Conservation (phyloP, 2,797 vertebrate genomes). For the Arnoldichthys spilopterus region DNA sequence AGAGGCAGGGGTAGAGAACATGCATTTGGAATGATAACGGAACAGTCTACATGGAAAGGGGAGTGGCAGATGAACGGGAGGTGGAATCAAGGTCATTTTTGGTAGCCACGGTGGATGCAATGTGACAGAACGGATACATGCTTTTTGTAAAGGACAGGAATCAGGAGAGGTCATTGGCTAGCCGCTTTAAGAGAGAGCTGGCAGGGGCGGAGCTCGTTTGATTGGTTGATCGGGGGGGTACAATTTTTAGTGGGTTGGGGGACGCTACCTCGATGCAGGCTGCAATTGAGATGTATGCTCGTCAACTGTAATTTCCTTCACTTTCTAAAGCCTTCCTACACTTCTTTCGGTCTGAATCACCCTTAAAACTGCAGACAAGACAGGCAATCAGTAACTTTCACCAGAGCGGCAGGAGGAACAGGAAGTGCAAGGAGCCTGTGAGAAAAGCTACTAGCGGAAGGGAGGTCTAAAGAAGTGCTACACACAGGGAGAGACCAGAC, state of each 20-base stretch:
- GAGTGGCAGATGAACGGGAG: conserved; percentile 28
- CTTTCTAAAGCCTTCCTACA: conserved; percentile 34
- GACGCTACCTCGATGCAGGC: conserved; percentile 91
- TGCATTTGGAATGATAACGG: conserved; percentile 58
- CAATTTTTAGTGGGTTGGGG: conserved; percentile 2
- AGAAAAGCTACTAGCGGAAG: conserved; percentile 74
- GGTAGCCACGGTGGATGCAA: conserved; percentile 65
- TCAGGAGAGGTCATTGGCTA: conserved; percentile 47
- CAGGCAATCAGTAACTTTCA: conserved; percentile 99
- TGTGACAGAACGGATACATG: conserved; percentile 65
- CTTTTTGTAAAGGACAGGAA: conserved; percentile 47
- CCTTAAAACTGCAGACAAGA: conserved; percentile 91
- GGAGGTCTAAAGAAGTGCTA: conserved; percentile 51
- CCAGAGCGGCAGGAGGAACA: conserved; percentile 83
- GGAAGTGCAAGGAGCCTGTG: conserved; percentile 74
- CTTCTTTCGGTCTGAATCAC: conserved; percentile 48
- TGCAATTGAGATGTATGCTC: conserved; percentile 97
- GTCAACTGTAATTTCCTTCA: conserved; percentile 53
- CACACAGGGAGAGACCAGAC: conserved; percentile 53
- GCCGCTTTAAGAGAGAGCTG: conserved; percentile 44
- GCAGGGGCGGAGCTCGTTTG: conserved; percentile 55
- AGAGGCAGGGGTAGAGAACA: conserved; percentile 47
- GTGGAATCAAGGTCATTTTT: conserved; percentile 60
- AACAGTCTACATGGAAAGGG: conserved; percentile 26
- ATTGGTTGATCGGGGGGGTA: conserved; percentile 48